Base-by-base conservation (phyloP, 2,888 invertebrate species). In the Hyposoter dolosus region DNA sequence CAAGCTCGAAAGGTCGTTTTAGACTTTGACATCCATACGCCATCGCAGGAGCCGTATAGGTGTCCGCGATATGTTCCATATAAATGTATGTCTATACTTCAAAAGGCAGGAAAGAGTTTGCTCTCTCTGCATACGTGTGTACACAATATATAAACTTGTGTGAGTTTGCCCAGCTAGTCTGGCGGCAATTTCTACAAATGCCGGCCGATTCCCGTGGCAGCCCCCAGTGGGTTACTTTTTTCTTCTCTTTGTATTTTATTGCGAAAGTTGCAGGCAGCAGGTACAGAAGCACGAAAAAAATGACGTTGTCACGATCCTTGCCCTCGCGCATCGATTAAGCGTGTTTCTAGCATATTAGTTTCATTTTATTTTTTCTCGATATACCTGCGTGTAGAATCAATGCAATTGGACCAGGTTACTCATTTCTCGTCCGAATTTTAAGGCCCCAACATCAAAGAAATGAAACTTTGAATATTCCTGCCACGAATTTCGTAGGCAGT, bases 1-100 rank as follows among this genome's bases (percentile, higher is more conserved):
- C 83, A 83, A 83, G 83, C 85, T 83, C 80, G 83, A 85, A 85
- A 83, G 76, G 80, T 83, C 80, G 71, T 85, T 85, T 85, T 71
- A 79, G 56, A 76, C 82, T 85, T 82, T 76, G 85, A 85, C 82
- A 83, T 80, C 79, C 47, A 74, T 66, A 66, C 74, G 83, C 78
- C 60, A 71, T 23, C 72, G 32, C 10, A 40, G 74, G 35, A 53
- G 15, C 19, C 12, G 28, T 60, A 23, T 71, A 83, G 60, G 63
- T 47, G 68, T 45, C 53, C 35, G 66, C 65, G 77, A 72, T 63
- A 72, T 74, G 35, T 66, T 56, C 47, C 53, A 32, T 32, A 65
- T 65, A n/a, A 76, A 76, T 15, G 23, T 66, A 43, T 50, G 47
- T 19, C n/a, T 66, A 47, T 76, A 40, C 9, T 40, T 35, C 40